Evolutionary conservation across 2,888 invertebrate species (phyloP), one percentile per base, ranked within the genome.

Genomic region (Drosophila pseudotalamancana): DNA sequence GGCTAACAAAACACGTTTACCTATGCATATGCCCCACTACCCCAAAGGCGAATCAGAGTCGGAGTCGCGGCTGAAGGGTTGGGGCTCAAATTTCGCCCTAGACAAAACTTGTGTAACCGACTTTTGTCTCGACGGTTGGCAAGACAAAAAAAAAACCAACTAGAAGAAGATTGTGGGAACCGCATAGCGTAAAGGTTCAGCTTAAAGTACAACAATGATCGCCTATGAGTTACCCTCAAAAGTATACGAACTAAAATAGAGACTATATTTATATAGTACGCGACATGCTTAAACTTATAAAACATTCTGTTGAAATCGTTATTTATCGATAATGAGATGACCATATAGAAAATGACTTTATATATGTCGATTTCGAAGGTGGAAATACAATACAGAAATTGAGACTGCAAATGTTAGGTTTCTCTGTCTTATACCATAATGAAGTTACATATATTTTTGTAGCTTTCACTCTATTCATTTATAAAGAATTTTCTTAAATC

Each of bases 101-200:
- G 62, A 54, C 74, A 54, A 61, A 49, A 61, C 49, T 67, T 61
- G 61, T 61, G 25, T 71, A 55, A 68, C 27, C 64, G 62, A 53
- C 49, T 60, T 49, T 43, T 49, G 53, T 39, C 19, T 46, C 18
- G 29, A 29, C 14, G 25, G 12, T 39, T 34, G 40, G 18, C 21
- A 42, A 18, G 14, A 14, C 11, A 1, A 23, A 21, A 46, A 32
- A 14, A 31, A 29, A 37, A 4, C 18, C 11, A 27, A 29, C 18
- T 12, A 1, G 14, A 16, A 53, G 27, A 31, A 29, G 27, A 27
- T 45, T 50, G 32, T 32, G 45, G 25, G 40, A 27, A 23, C 31
- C 8, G 9, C 31, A 32, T 25, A 19, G 14, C 12, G 21, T 16
- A 6, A 6, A 18, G 16, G n/a, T 4, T 18, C 16, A 6, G 18